A percentile compares a stretch with the other conserved stretches of the same genome.
These are phyloP conservation scores for Coturnix japonica DNA, from an alignment of 2,113 vertebrate genomes.

Conservation along the genomic window DNA sequence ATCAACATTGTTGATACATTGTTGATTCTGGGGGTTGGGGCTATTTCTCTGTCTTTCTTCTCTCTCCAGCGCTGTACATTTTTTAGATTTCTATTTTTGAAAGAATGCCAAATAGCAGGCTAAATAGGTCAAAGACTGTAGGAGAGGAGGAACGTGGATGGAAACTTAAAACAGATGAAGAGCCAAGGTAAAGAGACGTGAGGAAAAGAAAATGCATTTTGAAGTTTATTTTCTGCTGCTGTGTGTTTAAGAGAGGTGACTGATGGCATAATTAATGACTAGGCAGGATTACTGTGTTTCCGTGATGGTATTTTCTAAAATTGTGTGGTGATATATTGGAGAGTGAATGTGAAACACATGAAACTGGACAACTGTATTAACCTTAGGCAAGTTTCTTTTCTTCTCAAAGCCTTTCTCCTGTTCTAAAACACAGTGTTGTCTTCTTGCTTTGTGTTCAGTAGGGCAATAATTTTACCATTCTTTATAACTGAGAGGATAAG, in stretches of 20 bases:
- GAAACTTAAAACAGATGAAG: slow-evolving; percentile 13
- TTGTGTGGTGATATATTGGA: background rate
- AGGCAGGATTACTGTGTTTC: background rate
- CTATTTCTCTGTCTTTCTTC: background rate
- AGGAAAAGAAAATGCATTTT: background rate
- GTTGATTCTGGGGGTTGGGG: slow-evolving; percentile 16
- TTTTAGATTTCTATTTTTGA: slow-evolving; percentile 47
- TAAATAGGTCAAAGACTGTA: slow-evolving; percentile 64
- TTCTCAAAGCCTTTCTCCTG: background rate
- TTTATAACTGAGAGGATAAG: slow-evolving; percentile 4
- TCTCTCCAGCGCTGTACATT: background rate
- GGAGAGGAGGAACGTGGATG: slow-evolving; percentile 10
- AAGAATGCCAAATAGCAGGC: slow-evolving; percentile 40
- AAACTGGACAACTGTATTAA: background rate
- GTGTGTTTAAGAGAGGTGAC: background rate
- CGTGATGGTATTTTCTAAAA: slow-evolving; percentile 11
- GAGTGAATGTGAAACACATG: background rate
- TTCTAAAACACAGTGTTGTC: background rate
- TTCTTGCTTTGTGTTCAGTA: background rate
- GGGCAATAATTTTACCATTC: background rate
- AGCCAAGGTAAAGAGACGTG: background rate
- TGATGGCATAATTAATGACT: slow-evolving; percentile 38
- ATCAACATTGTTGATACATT: slow-evolving; percentile 23
- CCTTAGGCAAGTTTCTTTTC: background rate
- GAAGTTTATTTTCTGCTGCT: background rate